A percentile compares a stretch with the other conserved stretches of the same genome.
phyloP scores from a whole-genome alignment of 2,888 invertebrate genomes.

The Oxytorus armatus region DNA sequence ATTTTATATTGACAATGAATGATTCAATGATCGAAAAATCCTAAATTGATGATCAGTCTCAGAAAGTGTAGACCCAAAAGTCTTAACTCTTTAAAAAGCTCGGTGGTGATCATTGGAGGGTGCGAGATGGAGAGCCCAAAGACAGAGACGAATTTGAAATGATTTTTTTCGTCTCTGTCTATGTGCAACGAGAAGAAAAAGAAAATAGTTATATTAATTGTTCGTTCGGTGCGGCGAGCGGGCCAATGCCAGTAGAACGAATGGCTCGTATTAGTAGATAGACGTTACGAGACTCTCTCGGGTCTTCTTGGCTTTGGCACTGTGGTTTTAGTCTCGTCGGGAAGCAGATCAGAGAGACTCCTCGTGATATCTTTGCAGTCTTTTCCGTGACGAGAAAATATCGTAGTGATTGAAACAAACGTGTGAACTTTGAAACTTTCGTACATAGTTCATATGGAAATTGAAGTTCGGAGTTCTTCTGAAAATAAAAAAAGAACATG shows the following conservation, averaged over 20 bases:
- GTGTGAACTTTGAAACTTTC: too few species aligned
- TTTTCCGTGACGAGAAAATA: background rate
- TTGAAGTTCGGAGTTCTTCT: background rate
- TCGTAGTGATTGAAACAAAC: background rate
- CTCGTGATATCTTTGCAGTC: conserved; percentile 22
- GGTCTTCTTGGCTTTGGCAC: conserved; percentile 53
- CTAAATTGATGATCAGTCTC: too few species aligned
- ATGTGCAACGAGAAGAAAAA: conserved; percentile 37
- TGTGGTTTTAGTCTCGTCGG: conserved; percentile 42
- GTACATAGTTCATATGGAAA: too few species aligned
- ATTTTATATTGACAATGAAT: too few species aligned
- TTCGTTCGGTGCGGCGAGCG: conserved; percentile 44
- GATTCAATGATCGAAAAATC: too few species aligned
- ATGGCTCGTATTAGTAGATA: conserved; percentile 33
- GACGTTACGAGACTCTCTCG: conserved; percentile 48
- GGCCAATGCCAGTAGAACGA: conserved; percentile 67
- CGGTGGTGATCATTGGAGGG: too few species aligned
- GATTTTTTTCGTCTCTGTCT: conserved; percentile 39
- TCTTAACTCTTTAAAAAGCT: too few species aligned
- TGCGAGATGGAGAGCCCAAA: background rate
- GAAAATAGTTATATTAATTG: conserved; percentile 56
- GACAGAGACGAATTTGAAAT: conserved; percentile 9
- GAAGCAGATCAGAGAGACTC: conserved; percentile 40
- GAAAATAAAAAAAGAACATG: background rate
- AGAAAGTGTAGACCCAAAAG: too few species aligned